These are phyloP conservation scores for Uropsilus gracilis DNA, from an alignment of 2,113 vertebrate genomes.

Conservation along the genomic window DNA sequence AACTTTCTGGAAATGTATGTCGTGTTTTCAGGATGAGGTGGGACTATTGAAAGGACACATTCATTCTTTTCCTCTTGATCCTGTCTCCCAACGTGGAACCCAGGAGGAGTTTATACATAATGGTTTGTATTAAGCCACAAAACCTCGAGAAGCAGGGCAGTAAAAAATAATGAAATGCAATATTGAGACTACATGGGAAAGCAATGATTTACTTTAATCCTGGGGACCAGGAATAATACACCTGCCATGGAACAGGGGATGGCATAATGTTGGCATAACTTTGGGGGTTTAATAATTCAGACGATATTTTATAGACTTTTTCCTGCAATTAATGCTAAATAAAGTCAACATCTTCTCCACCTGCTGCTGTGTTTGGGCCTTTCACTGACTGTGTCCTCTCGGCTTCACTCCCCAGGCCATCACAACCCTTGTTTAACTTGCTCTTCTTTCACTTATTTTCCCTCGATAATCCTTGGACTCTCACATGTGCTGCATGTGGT, in stretches of 20 bases:
- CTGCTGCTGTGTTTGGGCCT: conserved; percentile 76
- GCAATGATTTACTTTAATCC: conserved; percentile 85
- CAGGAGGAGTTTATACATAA: not conserved
- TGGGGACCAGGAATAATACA: conserved; percentile 87
- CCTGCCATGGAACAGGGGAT: conserved; percentile 81
- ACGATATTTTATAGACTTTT: conserved; percentile 85
- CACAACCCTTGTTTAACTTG: not conserved
- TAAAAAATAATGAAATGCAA: conserved; percentile 87
- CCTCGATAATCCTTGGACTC: not conserved
- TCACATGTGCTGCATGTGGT: not conserved
- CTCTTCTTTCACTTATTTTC: not conserved
- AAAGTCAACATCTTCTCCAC: conserved; percentile 86
- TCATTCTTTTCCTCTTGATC: not conserved
- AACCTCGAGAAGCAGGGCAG: conserved; percentile 79
- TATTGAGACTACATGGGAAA: conserved; percentile 83
- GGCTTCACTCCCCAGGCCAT: not conserved
- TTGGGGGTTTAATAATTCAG: conserved; percentile 83
- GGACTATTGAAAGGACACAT: not conserved
- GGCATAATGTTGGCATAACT: conserved; percentile 86
- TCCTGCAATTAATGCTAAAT: conserved; percentile 89
- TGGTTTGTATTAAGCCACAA: conserved; percentile 55
- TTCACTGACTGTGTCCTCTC: conserved; percentile 68
- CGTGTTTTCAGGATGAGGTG: not conserved
- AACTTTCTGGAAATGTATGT: not conserved
- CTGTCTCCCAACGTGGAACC: not conserved